These are phyloP conservation scores for Magallana ariakensis DNA, from an alignment of 1,140 invertebrate species.

Conservation along the genomic window DNA sequence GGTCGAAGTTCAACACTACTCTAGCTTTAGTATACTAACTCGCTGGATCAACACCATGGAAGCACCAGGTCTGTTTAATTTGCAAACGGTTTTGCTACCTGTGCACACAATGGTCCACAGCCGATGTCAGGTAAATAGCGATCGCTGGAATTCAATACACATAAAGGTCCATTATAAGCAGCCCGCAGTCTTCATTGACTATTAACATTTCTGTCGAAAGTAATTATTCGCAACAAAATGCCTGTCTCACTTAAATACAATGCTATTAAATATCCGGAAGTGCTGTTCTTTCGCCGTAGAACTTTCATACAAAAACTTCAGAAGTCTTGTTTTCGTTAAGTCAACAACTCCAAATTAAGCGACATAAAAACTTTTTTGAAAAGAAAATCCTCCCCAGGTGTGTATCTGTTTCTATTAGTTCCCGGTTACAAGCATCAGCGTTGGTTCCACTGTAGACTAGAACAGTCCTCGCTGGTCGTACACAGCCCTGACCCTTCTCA, in stretches of 20 bases:
- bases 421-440: background rate
- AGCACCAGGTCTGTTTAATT: background rate
- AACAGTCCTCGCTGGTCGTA: background rate
- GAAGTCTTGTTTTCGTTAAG: background rate
- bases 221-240: background rate
- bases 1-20: slow-evolving; percentile 14
- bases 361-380: background rate
- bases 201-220: background rate
- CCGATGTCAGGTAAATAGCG: background rate
- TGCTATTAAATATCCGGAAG: slow-evolving; percentile 3
- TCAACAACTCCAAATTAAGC: background rate
- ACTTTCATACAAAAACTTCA: background rate
- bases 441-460: background rate
- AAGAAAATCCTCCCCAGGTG: background rate
- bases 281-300: background rate
- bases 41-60: background rate
- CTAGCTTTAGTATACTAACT: background rate
- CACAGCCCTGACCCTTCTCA: background rate
- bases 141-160: background rate
- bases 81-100: background rate
- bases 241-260: background rate
- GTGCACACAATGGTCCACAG: background rate
- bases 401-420: background rate
- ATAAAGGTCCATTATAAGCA: slow-evolving; percentile 24
- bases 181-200: background rate